Conservation (phyloP, 2,888 invertebrate species). For the Drosophila antonietae region DNA sequence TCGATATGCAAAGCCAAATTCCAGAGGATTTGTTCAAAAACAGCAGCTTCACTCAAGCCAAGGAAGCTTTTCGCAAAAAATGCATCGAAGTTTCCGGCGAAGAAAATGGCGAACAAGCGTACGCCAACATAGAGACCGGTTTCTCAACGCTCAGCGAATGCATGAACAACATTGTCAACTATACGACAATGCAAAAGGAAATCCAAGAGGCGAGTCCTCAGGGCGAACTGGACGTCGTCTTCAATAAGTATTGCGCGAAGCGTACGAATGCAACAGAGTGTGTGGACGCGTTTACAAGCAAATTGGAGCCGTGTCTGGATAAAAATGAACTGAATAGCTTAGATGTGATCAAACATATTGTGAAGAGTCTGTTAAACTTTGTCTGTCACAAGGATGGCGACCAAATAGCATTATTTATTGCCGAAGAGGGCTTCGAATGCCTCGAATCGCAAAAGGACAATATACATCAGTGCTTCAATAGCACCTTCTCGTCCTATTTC, state of each 20-base stretch:
- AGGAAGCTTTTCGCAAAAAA: conserved; percentile 87
- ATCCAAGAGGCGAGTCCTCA: conserved; percentile 89
- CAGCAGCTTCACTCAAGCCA: conserved; percentile 84
- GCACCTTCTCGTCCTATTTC: conserved; percentile 86
- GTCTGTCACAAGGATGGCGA: conserved; percentile 93
- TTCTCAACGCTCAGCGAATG: conserved; percentile 85
- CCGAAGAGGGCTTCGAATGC: conserved; percentile 92
- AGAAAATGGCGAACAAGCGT: conserved; percentile 85
- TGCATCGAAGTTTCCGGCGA: conserved; percentile 88
- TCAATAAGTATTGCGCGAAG: conserved; percentile 90
- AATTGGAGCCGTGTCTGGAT: conserved; percentile 88
- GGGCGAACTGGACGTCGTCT: conserved; percentile 89
- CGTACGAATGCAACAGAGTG: conserved; percentile 85
- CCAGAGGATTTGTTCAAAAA: conserved; percentile 78
- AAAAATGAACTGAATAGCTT: conserved; percentile 87
- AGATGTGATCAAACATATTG: conserved; percentile 88
- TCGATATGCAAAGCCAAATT: conserved; percentile 71
- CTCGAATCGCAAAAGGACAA: conserved; percentile 87
- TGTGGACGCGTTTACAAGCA: conserved; percentile 86
- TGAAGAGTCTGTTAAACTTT: conserved; percentile 89
- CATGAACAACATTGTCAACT: conserved; percentile 87
- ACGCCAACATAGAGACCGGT: conserved; percentile 85
- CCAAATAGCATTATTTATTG: conserved; percentile 92
- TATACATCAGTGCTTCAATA: conserved; percentile 88
- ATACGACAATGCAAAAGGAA: conserved; percentile 87